Percentiles rank a stretch among this genome's conserved stretches.
Conservation (phyloP, 2,888 invertebrate species). For the Chymomyza fuscimana region DNA sequence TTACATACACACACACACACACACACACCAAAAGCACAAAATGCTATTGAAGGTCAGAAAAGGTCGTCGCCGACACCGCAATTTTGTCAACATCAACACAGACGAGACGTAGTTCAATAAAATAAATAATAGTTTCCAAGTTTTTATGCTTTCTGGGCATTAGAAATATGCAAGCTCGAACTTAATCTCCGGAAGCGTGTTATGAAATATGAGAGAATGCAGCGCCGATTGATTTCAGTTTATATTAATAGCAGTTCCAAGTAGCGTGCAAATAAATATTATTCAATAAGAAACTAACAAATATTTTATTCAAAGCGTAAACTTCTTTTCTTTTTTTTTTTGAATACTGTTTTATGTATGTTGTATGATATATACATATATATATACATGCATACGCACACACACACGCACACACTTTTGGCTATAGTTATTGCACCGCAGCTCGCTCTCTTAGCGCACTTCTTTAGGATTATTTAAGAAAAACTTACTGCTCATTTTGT, state of each 20-base stretch:
- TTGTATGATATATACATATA: conserved; percentile 6
- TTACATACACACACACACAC: conserved; percentile 24
- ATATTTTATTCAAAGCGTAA: conserved; percentile 36
- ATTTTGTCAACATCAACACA: conserved; percentile 4
- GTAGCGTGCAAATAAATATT: not conserved
- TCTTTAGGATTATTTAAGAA: conserved; percentile 24
- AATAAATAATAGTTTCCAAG: conserved; percentile 32
- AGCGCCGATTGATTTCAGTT: conserved; percentile 32
- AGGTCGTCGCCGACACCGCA: conserved; percentile 56
- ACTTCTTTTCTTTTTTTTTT: conserved; percentile 28
- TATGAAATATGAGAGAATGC: conserved; percentile 15
- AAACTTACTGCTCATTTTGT: conserved; percentile 73
- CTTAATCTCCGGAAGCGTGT: conserved; percentile 23
- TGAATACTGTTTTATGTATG: not conserved
- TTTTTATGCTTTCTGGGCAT: conserved; percentile 8
- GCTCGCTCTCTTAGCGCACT: conserved; percentile 9
- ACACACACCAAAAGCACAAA: conserved; percentile 24
- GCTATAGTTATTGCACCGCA: conserved; percentile 33
- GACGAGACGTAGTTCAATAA: conserved; percentile 30
- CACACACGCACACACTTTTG: conserved; percentile 20
- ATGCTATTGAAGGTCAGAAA: conserved; percentile 69
- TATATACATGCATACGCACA: conserved; percentile 16
- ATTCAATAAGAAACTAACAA: conserved; percentile 1
- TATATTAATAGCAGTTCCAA: conserved; percentile 42
- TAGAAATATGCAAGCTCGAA: conserved; percentile 12